Percentiles rank a stretch among this genome's conserved stretches.
Evolutionary conservation across 2,888 invertebrate genomes (phyloP).

Genomic region (Ornithoptera priamus): DNA sequence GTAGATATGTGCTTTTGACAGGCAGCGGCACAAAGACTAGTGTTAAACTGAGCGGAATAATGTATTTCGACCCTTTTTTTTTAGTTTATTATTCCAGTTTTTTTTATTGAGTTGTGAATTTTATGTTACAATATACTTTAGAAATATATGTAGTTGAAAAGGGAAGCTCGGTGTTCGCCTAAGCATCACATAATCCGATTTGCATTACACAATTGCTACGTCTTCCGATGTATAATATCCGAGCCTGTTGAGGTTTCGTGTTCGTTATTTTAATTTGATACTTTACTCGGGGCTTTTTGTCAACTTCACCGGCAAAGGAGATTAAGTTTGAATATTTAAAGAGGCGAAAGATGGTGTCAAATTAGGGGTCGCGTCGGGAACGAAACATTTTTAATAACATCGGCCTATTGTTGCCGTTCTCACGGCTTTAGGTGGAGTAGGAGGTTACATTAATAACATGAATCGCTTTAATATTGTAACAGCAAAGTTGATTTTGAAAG

Average conservation of each 20-base stretch:
- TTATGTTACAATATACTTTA: too few species aligned
- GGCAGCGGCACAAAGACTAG: too few species aligned
- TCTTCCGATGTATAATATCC: conserved; percentile 4
- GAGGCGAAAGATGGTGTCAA: conserved; percentile 35
- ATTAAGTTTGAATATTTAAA: conserved; percentile 44
- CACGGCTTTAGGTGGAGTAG: conserved; percentile 14
- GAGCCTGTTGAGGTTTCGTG: conserved; percentile 10
- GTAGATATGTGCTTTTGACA: too few species aligned
- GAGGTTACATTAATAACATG: conserved; percentile 23
- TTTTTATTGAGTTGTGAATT: too few species aligned
- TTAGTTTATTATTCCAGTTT: too few species aligned
- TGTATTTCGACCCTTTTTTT: too few species aligned
- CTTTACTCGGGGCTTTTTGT: conserved; percentile 17
- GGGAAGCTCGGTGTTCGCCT: neutral
- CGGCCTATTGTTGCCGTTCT: conserved; percentile 18
- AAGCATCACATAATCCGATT: conserved; percentile 1
- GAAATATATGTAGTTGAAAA: neutral
- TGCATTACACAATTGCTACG: conserved; percentile 1
- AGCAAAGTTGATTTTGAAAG: too few species aligned
- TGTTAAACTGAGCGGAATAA: too few species aligned
- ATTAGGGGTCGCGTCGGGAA: conserved; percentile 33
- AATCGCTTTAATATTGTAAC: conserved; percentile 11
- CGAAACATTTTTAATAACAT: conserved; percentile 34
- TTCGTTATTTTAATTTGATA: conserved; percentile 27
- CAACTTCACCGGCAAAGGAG: conserved; percentile 35